phyloP scores from a whole-genome alignment of 2,888 invertebrate genomes.

The Petrolisthes manimaculis region DNA sequence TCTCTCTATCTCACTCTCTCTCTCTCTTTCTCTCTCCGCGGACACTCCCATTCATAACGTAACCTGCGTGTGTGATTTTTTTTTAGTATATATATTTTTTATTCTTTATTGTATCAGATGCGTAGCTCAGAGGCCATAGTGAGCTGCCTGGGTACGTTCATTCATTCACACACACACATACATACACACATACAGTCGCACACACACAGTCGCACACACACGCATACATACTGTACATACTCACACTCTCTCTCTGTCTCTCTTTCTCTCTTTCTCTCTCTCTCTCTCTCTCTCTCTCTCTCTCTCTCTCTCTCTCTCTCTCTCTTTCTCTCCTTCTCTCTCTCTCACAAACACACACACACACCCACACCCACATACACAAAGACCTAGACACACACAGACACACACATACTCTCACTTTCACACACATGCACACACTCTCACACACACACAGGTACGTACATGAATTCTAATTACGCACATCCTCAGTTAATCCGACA shows the following conservation, averaged over 20 bases:
- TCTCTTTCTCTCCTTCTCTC: not conserved
- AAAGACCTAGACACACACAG: too few species aligned
- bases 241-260: not conserved
- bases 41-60: not conserved
- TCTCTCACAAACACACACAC: not conserved
- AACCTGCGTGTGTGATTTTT: not conserved
- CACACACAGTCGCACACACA: not conserved
- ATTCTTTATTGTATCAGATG: not conserved
- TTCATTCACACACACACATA: not conserved
- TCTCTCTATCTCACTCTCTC: not conserved
- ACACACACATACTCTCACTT: too few species aligned
- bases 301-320: not conserved
- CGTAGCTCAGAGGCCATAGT: too few species aligned
- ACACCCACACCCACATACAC: too few species aligned
- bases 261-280: slow-evolving; percentile 5
- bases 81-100: not conserved
- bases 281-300: not conserved
- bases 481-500: too few species aligned
- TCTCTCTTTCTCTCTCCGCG: not conserved
- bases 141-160: too few species aligned
- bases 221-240: not conserved
- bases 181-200: not conserved
- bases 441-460: too few species aligned
- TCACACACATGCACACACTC: too few species aligned
- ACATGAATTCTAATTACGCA: too few species aligned